These are phyloP conservation scores for Drosophila prolongata DNA, from an alignment of 2,888 invertebrate species.

Conservation along the genomic window DNA sequence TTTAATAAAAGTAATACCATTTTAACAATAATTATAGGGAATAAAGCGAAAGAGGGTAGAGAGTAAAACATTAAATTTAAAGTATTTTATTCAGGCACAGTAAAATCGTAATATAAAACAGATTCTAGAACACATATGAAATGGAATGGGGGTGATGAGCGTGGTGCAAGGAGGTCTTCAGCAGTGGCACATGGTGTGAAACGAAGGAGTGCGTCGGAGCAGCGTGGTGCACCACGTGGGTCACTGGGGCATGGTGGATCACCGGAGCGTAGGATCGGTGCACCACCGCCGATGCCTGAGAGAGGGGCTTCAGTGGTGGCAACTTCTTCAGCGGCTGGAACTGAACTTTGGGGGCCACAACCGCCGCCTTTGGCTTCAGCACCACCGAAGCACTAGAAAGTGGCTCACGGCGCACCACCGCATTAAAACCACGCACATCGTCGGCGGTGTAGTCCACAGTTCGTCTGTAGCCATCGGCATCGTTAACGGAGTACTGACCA, in stretches of 20 bases:
- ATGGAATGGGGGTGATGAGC: constrained; percentile 64
- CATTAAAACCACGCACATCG: constrained; percentile 85
- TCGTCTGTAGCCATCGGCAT: constrained; percentile 86
- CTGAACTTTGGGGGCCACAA: constrained; percentile 36
- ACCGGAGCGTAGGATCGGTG: constrained; percentile 57
- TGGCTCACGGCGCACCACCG: constrained; percentile 85
- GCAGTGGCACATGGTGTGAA: constrained; percentile 68
- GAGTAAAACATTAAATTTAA: too few relatives aligned
- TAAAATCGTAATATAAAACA: neutral
- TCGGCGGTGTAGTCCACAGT: constrained; percentile 86
- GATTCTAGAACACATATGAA: constrained; percentile 72
- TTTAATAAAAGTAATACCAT: too few relatives aligned
- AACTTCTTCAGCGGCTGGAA: constrained; percentile 41
- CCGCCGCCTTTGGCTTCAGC: constrained; percentile 72
- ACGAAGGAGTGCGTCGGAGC: constrained; percentile 60
- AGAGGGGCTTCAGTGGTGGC: constrained; percentile 40
- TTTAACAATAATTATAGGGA: too few relatives aligned
- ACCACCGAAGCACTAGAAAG: constrained; percentile 58
- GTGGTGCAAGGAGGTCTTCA: constrained; percentile 61
- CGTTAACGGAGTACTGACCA: constrained; percentile 86
- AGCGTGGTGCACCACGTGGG: constrained; percentile 62
- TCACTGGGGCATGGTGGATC: constrained; percentile 72
- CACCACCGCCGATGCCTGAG: constrained; percentile 56
- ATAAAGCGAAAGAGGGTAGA: too few relatives aligned
- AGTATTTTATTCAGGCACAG: neutral